phyloP scores from a whole-genome alignment of 1,140 invertebrate genomes.

The Tetranychus urticae region DNA sequence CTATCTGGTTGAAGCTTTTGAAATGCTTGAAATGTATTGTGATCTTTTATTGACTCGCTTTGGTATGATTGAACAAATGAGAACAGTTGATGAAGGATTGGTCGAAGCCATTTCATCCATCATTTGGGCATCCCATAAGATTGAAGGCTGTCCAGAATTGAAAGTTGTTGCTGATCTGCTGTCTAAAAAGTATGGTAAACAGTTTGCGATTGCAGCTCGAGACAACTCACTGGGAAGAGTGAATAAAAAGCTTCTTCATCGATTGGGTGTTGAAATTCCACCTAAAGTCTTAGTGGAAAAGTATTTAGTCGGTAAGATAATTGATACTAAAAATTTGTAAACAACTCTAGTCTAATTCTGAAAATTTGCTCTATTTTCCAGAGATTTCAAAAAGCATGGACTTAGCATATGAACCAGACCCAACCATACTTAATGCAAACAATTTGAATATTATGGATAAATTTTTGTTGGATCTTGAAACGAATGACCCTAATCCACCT shows the following conservation, averaged over 20 bases:
- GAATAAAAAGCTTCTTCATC: conserved; percentile 84
- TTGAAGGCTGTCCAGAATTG: conserved; percentile 36
- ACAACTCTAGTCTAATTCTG: conserved; percentile 16
- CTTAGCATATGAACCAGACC: conserved; percentile 74
- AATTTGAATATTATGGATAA: neutral
- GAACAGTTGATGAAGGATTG: conserved; percentile 80
- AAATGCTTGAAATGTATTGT: conserved; percentile 97
- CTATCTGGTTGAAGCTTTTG: conserved; percentile 93
- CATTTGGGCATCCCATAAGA: conserved; percentile 80
- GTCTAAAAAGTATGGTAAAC: conserved; percentile 74
- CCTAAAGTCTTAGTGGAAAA: conserved; percentile 87
- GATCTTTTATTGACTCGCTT: conserved; percentile 90
- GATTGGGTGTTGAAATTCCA: conserved; percentile 81
- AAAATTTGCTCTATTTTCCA: neutral
- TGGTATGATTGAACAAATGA: conserved; percentile 90
- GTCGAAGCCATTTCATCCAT: conserved; percentile 85
- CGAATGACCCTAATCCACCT: neutral
- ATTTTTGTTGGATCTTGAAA: neutral
- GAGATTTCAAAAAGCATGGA: conserved; percentile 92
- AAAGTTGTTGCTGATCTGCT: conserved; percentile 77
- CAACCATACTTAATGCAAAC: conserved; percentile 15
- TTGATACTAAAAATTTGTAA: conserved; percentile 16
- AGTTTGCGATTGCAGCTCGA: conserved; percentile 61
- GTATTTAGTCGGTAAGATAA: conserved; percentile 38
- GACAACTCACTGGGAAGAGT: conserved; percentile 52